Evolutionary conservation across 2,797 vertebrate genomes (phyloP).

Genomic region (Aythya fuligula): DNA sequence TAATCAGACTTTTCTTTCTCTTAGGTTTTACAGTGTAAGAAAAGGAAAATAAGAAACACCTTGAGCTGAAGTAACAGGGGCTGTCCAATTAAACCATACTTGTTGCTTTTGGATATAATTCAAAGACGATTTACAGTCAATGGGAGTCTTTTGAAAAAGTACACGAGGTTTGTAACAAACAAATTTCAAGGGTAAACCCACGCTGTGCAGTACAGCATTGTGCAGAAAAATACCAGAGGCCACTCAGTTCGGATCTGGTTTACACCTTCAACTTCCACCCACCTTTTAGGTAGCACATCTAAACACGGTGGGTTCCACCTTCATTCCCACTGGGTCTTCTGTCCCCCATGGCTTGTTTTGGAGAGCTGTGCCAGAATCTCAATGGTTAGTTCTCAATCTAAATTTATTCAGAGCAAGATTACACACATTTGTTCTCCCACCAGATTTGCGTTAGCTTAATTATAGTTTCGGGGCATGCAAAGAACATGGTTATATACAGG

Average conservation of each 20-base stretch:
- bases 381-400: background rate
- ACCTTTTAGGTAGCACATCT: background rate
- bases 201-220: background rate
- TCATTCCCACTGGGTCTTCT: background rate
- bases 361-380: background rate
- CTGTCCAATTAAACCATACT: background rate
- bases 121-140: background rate
- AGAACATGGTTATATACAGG: background rate
- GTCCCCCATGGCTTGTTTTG: background rate
- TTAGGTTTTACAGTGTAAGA: background rate
- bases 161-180: background rate
- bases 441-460: background rate
- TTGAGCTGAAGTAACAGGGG: background rate
- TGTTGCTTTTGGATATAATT: background rate
- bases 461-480: background rate
- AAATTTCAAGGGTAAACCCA: background rate
- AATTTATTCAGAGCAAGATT: slow-evolving; percentile 13
- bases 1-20: background rate
- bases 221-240: background rate
- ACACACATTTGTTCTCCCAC: background rate
- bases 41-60: background rate
- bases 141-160: background rate
- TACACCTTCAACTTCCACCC: background rate
- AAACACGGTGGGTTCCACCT: background rate
- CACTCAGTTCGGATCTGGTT: background rate